These are phyloP conservation scores for Loripinus fragilis DNA, from an alignment of 2,888 invertebrate species.

Conservation along the genomic window DNA sequence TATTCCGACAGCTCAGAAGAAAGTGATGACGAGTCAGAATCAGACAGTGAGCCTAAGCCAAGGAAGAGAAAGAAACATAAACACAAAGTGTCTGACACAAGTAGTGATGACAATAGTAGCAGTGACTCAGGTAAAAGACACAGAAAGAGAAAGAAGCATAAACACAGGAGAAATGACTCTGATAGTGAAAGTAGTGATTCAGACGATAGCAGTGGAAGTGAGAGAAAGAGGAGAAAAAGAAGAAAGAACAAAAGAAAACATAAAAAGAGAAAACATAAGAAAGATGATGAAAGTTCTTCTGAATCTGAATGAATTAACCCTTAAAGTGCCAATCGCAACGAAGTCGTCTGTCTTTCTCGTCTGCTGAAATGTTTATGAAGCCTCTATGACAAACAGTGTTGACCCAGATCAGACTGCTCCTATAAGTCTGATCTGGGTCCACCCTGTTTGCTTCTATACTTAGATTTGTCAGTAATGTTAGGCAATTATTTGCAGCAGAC, in stretches of 20 bases:
- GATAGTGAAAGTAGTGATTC: slow-evolving; percentile 8
- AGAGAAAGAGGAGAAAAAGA: slow-evolving; percentile 35
- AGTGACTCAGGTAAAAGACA: slow-evolving; percentile 3
- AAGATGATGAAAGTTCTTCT: slow-evolving; percentile 2
- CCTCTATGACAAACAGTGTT: too few relatives aligned
- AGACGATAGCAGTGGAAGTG: slow-evolving; percentile 35
- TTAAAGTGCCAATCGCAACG: too few relatives aligned
- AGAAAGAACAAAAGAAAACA: slow-evolving; percentile 41
- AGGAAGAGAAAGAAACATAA: slow-evolving; percentile 22
- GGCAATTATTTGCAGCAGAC: too few relatives aligned
- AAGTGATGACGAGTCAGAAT: slow-evolving; percentile 21
- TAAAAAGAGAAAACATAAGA: slow-evolving; percentile 44
- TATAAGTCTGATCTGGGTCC: too few relatives aligned
- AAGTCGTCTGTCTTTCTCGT: too few relatives aligned
- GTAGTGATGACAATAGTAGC: slow-evolving; percentile 3
- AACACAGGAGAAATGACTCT: background rate
- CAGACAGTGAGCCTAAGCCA: background rate
- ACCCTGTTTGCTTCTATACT: too few relatives aligned
- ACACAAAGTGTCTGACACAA: slow-evolving; percentile 21
- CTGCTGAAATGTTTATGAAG: too few relatives aligned
- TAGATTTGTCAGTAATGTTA: too few relatives aligned
- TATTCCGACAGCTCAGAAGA: slow-evolving; percentile 22
- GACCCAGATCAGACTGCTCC: too few relatives aligned
- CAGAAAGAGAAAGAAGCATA: slow-evolving; percentile 6
- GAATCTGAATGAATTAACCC: slow-evolving; percentile 22